Evolutionary conservation across 2,797 vertebrate genomes (phyloP).

Genomic region (Rhinella marina): DNA sequence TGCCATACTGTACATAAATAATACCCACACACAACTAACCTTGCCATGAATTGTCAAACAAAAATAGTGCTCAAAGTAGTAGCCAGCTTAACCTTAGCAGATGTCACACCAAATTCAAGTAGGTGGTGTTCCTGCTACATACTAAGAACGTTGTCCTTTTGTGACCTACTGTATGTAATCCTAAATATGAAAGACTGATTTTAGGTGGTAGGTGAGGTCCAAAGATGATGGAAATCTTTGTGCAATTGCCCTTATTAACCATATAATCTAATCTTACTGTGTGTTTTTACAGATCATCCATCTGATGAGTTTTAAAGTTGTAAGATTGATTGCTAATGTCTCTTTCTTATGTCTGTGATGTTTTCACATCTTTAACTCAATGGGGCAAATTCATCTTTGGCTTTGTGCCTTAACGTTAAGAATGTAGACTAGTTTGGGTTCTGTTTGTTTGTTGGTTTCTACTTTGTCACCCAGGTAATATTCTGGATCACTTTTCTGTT

Average conservation of each 20-base stretch:
- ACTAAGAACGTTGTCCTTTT: no score
- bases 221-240: not conserved
- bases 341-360: not conserved
- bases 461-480: slow-evolving; percentile 66
- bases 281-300: not conserved
- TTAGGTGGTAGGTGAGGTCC: not conserved
- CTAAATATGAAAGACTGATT: not conserved
- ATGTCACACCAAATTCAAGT: no score
- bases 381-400: slow-evolving; percentile 4
- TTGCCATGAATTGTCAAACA: no score
- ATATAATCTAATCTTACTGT: no score
- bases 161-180: not conserved
- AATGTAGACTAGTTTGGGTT: slow-evolving; percentile 22
- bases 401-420: not conserved
- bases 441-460: slow-evolving; percentile 55
- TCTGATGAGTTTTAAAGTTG: not conserved
- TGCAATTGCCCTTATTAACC: not conserved
- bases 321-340: not conserved
- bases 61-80: no score
- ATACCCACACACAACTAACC: no score
- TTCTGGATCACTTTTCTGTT: slow-evolving; percentile 69
- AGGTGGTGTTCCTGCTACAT: no score
- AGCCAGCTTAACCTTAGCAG: no score
- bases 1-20: not conserved
- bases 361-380: slow-evolving; percentile 1